A percentile compares a stretch with the other conserved stretches of the same genome.
These are phyloP conservation scores for Syncerus caffer DNA, from an alignment of 2,797 vertebrate species.

Conservation along the genomic window DNA sequence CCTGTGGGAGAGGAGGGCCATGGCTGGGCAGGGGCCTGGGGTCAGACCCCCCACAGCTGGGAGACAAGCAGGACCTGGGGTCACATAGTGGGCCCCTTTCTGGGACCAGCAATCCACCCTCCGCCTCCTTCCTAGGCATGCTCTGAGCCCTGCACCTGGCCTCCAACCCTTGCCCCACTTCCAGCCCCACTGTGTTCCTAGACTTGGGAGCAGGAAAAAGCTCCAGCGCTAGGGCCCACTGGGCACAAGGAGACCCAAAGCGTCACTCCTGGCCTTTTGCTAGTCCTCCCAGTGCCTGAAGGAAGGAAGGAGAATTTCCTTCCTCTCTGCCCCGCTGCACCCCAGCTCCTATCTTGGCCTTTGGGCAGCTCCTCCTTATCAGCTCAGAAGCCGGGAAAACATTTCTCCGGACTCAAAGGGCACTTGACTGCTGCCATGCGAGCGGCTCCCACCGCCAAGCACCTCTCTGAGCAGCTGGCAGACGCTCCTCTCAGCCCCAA, in stretches of 20 bases:
- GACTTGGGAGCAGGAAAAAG: background rate
- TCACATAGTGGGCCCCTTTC: background rate
- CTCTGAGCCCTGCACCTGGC: background rate
- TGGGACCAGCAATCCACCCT: background rate
- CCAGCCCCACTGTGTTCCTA: background rate
- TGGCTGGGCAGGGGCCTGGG: background rate
- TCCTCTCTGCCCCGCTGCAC: accelerated
- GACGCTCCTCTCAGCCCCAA: conserved; percentile 66
- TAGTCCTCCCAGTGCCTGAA: background rate
- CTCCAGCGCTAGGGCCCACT: background rate
- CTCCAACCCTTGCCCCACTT: background rate
- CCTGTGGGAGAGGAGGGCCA: conserved; percentile 75
- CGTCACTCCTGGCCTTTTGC: background rate
- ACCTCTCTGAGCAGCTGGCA: conserved; percentile 2
- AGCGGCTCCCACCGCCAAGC: background rate
- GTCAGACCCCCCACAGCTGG: background rate
- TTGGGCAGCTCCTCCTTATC: background rate
- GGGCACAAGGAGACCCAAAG: background rate
- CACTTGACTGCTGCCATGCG: background rate
- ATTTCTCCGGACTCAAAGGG: background rate
- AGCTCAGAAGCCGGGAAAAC: background rate
- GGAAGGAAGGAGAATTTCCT: background rate
- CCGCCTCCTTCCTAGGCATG: background rate
- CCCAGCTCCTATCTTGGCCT: background rate
- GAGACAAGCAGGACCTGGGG: background rate